phyloP scores from a whole-genome alignment of 2,888 invertebrate genomes.

The Polyommatus icarus region DNA sequence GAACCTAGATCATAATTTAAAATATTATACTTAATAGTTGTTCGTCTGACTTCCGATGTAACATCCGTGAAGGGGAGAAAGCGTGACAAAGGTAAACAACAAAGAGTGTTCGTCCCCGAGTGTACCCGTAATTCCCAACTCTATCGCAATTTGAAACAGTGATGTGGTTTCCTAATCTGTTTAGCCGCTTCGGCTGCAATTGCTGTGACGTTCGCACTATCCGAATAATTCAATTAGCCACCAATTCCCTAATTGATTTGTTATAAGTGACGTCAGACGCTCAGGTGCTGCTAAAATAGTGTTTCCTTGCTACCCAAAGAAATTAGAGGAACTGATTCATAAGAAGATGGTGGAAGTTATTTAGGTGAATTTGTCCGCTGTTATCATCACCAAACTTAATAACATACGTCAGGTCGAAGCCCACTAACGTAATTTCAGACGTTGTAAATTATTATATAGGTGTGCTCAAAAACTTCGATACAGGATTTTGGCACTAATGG shows the following conservation, averaged over 20 bases:
- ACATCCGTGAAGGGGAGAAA: not conserved
- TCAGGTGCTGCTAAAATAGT: not conserved
- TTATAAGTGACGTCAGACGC: conserved; percentile 6
- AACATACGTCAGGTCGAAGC: no score
- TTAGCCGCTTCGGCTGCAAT: conserved; percentile 38
- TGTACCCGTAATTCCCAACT: conserved; percentile 29
- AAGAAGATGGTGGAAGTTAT: no score
- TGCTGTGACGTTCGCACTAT: conserved; percentile 36
- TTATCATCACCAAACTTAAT: no score
- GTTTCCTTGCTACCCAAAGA: not conserved
- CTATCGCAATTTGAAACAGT: conserved; percentile 39
- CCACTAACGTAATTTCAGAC: no score
- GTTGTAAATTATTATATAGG: no score
- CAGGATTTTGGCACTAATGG: no score
- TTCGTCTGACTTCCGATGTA: no score
- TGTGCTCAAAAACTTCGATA: no score
- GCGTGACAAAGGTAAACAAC: not conserved
- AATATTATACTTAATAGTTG: no score
- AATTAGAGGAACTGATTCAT: no score
- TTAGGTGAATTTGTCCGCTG: no score
- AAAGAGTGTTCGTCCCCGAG: not conserved
- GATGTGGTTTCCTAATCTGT: conserved; percentile 41
- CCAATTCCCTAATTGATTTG: conserved; percentile 25
- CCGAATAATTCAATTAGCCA: conserved; percentile 40
- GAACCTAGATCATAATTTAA: no score